Conservation (phyloP, 2,797 vertebrate genomes). For the Poeciliopsis gracilis region DNA sequence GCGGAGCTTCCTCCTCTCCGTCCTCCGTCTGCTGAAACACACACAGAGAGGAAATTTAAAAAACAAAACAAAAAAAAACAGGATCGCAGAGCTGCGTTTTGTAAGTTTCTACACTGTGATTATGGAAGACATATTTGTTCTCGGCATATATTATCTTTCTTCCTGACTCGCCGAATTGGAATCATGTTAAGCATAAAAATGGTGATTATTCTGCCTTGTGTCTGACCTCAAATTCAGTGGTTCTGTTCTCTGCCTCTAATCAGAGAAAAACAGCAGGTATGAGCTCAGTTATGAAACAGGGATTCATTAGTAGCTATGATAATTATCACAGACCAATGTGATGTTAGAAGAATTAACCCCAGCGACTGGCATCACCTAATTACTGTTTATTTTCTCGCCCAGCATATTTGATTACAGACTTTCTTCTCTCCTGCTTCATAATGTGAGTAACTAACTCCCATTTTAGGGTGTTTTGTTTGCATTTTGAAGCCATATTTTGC, state of each 20-base stretch:
- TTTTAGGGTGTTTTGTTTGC: conserved; percentile 9
- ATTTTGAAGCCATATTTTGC: conserved; percentile 25
- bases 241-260: conserved; percentile 49
- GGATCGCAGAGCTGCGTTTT: conserved; percentile 20
- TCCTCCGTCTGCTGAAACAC: conserved; percentile 83
- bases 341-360: conserved; percentile 76
- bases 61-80: background rate
- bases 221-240: conserved; percentile 40
- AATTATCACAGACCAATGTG: conserved; percentile 79
- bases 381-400: conserved; percentile 53
- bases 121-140: conserved; percentile 13
- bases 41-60: conserved; percentile 44
- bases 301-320: conserved; percentile 82
- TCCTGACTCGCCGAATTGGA: conserved; percentile 25
- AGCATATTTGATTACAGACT: conserved; percentile 23
- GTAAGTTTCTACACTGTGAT: conserved; percentile 23
- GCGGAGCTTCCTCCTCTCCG: conserved; percentile 86
- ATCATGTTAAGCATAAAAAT: conserved; percentile 34
- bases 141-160: conserved; percentile 14
- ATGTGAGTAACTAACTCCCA: background rate
- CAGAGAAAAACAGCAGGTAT: conserved; percentile 66
- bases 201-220: conserved; percentile 24
- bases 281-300: conserved; percentile 72
- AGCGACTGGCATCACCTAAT: conserved; percentile 79
- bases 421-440: conserved; percentile 9